Evolutionary conservation across 2,113 vertebrate species (phyloP), one percentile per base, ranked within the genome.

Genomic region (Nothocercus nigrocapillus): DNA sequence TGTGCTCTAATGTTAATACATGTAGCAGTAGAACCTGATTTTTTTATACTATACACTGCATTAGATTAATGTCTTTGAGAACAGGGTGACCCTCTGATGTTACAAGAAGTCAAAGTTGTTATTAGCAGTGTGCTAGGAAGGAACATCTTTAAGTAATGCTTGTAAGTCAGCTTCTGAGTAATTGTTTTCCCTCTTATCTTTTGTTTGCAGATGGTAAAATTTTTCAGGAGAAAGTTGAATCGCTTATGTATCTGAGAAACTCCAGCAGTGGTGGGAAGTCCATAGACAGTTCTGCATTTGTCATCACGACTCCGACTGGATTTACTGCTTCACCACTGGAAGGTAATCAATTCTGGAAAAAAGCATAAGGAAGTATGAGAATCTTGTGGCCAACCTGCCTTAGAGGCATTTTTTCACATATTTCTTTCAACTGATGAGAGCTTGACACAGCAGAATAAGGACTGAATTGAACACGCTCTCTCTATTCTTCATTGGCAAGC

Each of bases 141-240:
- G 34, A 47, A 25, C 1, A 5, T 59, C 47, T 81, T 54, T 61
- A 82, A 81, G 47, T 49, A 49, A 49, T 22, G 49, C 49, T 49
- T 49, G 49, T 21, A 21, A 49, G 47, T 49, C 22, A 49, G 19
- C 9, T 74, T 61, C 56, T 88, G 13, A 27, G 4, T 89, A 73
- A 75, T 32, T 42, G 11, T 80, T n/a, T 28, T 17, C 4, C 5
- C 32, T 28, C 9, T 36, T 72, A 22, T 94, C 28, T 96, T 42
- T 85, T 36, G 84, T 88, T 97, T 94, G 83, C 96, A 99, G 99
- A 99, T 97, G 99, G 98, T 66, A 99, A 99, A 94, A 98, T 99
- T 96, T 99, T 99, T 97, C 98, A 99, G 84, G 99, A 99, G 96
- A 99, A 99, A 90, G 98, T 99, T 20, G 99, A 99, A 96, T 99